These are phyloP conservation scores for Osmerus mordax DNA, from an alignment of 2,113 vertebrate species.

Conservation along the genomic window DNA sequence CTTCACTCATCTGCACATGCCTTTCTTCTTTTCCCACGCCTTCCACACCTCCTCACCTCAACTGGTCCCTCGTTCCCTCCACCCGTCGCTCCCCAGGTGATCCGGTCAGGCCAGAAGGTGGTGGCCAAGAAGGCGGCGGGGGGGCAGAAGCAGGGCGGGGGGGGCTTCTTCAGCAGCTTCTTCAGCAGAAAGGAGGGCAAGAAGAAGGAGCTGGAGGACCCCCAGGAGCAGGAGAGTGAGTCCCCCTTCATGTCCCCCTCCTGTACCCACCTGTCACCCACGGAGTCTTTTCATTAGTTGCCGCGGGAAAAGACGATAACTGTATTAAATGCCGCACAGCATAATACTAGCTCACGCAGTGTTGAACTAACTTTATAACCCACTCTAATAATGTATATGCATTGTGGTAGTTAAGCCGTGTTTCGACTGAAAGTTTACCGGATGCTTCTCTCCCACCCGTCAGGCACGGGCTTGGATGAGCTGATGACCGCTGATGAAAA, in stretches of 20 bases:
- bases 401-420: too few relatives aligned
- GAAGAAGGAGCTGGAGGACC: conserved; percentile 81
- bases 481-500: conserved; percentile 92
- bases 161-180: conserved; percentile 84
- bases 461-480: conserved; percentile 80
- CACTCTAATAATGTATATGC: too few relatives aligned
- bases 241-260: not conserved
- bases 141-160: conserved; percentile 79
- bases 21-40: not conserved
- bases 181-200: conserved; percentile 83
- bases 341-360: too few relatives aligned
- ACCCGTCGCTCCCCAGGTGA: conserved; percentile 66
- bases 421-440: not conserved
- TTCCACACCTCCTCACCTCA: not conserved
- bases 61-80: not conserved
- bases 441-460: not conserved
- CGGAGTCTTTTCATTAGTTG: too few relatives aligned
- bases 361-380: too few relatives aligned
- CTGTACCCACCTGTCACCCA: too few relatives aligned
- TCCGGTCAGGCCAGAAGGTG: conserved; percentile 89
- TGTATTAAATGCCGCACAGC: too few relatives aligned
- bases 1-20: not conserved
- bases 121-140: conserved; percentile 75
- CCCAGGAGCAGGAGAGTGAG: conserved; percentile 78
- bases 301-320: too few relatives aligned